These are phyloP conservation scores for Ciconia maguari DNA, from an alignment of 2,113 vertebrate species.

Conservation along the genomic window DNA sequence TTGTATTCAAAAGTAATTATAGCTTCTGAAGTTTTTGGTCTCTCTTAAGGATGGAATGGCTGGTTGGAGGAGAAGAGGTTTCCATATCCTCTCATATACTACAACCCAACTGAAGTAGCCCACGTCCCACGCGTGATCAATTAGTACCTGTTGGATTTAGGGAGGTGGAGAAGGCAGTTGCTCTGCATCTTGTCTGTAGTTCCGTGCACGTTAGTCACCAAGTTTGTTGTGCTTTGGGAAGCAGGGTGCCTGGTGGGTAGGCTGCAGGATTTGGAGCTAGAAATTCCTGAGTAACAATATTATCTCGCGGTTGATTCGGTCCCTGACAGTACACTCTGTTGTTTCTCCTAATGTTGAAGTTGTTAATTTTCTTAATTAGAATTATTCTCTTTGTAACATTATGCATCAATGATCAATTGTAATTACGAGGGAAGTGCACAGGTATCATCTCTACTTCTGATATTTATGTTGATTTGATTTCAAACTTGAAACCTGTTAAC, in stretches of 20 bases:
- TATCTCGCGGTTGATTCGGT: not conserved
- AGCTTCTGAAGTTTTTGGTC: not conserved
- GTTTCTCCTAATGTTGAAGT: not conserved
- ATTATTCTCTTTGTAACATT: not conserved
- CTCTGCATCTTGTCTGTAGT: not conserved
- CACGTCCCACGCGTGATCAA: fast-evolving
- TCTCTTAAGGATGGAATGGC: not conserved
- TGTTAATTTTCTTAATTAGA: not conserved
- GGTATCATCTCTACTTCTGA: not conserved
- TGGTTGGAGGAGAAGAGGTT: not conserved
- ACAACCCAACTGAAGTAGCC: fast-evolving
- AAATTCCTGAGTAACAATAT: not conserved
- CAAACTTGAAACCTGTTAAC: not conserved
- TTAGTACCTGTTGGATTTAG: not conserved
- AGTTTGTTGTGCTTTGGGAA: not conserved
- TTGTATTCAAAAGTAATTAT: not conserved
- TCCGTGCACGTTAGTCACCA: not conserved
- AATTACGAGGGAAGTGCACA: not conserved
- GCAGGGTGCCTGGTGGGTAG: not conserved
- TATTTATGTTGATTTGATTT: not conserved
- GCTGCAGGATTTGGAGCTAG: not conserved
- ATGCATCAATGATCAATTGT: not conserved
- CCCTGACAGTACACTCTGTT: not conserved
- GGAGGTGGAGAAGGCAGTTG: not conserved
- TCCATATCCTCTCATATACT: fast-evolving